Evolutionary conservation across 2,888 invertebrate species (phyloP).

Genomic region (Lithosia quadra): DNA sequence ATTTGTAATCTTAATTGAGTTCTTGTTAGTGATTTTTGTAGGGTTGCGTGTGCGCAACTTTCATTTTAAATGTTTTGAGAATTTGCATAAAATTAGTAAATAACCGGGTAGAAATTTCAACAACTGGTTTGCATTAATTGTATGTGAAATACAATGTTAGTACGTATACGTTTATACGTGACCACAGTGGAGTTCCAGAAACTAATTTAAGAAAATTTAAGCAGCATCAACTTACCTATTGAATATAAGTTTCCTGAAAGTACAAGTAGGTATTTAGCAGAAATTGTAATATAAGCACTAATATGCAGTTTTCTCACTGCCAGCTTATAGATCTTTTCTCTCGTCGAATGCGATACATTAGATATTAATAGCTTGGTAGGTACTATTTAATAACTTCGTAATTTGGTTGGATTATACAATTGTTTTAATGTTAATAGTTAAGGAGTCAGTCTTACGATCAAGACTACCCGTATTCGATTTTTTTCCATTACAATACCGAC

Average conservation of each 20-base stretch:
- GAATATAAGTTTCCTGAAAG: neutral
- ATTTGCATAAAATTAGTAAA: constrained; percentile 23
- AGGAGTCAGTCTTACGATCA: no score
- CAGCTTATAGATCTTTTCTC: neutral
- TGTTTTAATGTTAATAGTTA: no score
- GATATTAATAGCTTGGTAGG: no score
- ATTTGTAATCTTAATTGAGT: constrained; percentile 74
- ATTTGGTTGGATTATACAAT: no score
- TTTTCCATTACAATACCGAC: no score
- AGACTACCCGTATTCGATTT: no score
- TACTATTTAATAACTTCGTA: no score
- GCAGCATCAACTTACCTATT: neutral
- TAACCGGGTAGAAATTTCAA: neutral
- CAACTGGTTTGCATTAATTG: neutral
- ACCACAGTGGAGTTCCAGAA: no score
- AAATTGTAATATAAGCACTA: no score
- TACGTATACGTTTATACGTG: no score
- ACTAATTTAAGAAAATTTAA: no score
- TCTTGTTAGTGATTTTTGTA: constrained; percentile 63
- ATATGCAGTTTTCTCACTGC: neutral
- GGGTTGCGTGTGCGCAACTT: constrained; percentile 40
- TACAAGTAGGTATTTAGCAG: no score
- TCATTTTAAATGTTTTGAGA: constrained; percentile 34
- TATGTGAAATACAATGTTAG: neutral
- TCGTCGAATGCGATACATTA: neutral